These are phyloP conservation scores for Parazoanthus atlanticus DNA, from an alignment of 92 coral and sea anemone species.

Conservation along the genomic window DNA sequence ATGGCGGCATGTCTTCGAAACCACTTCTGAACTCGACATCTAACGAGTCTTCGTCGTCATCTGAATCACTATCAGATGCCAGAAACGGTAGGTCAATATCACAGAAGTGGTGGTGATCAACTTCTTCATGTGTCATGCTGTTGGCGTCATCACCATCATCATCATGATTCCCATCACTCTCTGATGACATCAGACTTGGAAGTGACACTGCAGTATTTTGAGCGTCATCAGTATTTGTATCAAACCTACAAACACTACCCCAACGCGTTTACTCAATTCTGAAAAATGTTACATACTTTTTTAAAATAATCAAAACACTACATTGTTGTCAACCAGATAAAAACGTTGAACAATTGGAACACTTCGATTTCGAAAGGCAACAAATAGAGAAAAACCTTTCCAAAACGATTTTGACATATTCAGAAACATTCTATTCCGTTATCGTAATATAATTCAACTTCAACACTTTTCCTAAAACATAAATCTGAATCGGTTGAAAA, in stretches of 20 bases:
- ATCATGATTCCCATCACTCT: not conserved
- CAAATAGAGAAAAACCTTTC: not conserved
- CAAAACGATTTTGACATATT: too few species aligned
- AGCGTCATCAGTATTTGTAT: not conserved
- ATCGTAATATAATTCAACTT: not conserved
- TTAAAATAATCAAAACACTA: too few species aligned
- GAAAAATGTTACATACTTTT: not conserved
- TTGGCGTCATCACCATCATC: not conserved
- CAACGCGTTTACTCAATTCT: not conserved
- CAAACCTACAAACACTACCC: not conserved
- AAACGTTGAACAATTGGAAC: not conserved
- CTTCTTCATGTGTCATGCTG: not conserved
- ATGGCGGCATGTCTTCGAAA: conserved; percentile 19
- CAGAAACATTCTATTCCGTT: not conserved
- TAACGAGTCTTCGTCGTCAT: not conserved
- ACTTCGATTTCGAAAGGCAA: not conserved
- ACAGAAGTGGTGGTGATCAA: not conserved
- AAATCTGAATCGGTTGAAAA: too few species aligned
- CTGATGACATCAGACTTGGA: conserved; percentile 1
- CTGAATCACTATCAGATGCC: conserved; percentile 31
- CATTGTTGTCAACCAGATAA: too few species aligned
- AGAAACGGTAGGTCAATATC: not conserved
- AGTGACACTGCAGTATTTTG: not conserved
- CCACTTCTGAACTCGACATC: not conserved
- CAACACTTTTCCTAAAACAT: not conserved